These are phyloP conservation scores for Noctuana brunneofusca DNA, from an alignment of 2,888 invertebrate genomes.

Conservation along the genomic window DNA sequence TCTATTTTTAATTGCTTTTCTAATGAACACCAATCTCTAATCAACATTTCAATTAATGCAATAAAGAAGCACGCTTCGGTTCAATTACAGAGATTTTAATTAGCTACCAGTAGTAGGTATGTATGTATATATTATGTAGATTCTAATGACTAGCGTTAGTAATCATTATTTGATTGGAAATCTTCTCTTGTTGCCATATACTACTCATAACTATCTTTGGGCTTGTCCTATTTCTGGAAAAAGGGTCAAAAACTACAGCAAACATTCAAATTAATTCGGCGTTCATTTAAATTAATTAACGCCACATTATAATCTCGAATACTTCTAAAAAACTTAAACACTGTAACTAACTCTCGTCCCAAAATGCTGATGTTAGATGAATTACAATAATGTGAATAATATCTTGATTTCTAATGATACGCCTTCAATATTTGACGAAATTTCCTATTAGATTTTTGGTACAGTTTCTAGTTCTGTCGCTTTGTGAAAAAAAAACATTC, in stretches of 20 bases:
- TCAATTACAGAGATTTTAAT: constrained; percentile 17
- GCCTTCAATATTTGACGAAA: not conserved
- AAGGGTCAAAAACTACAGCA: not conserved
- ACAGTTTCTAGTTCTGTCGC: not conserved
- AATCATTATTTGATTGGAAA: too few species aligned
- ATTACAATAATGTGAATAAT: not conserved
- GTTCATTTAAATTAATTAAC: too few species aligned
- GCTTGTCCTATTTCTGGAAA: too few species aligned
- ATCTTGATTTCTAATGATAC: not conserved
- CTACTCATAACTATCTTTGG: too few species aligned
- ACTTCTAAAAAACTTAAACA: too few species aligned
- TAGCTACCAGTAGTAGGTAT: not conserved
- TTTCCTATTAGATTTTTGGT: not conserved
- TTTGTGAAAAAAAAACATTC: not conserved
- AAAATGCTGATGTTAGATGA: constrained; percentile 1
- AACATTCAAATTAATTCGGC: too few species aligned
- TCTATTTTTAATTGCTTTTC: constrained; percentile 9
- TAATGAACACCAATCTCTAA: constrained; percentile 4
- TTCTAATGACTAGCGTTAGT: too few species aligned
- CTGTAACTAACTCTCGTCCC: not conserved
- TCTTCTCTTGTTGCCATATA: too few species aligned
- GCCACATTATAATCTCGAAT: too few species aligned
- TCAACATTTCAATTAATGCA: constrained; percentile 19
- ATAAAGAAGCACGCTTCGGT: constrained; percentile 10
- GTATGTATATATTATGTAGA: too few species aligned